These are phyloP conservation scores for Emys orbicularis DNA, from an alignment of 2,797 vertebrate genomes.

Conservation along the genomic window DNA sequence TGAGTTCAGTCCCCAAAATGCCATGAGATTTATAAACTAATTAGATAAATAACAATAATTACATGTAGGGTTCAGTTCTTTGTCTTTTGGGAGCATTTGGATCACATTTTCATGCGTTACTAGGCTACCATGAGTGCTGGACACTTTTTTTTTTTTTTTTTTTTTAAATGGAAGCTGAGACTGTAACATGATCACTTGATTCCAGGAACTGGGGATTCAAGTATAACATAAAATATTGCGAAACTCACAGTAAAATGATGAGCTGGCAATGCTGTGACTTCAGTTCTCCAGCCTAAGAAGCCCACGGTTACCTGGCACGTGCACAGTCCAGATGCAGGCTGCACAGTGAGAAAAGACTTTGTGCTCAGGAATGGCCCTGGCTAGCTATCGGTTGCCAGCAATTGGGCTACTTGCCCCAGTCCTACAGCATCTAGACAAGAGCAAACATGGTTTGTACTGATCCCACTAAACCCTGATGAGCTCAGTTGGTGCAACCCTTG, in stretches of 20 bases:
- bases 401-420: neutral
- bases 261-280: neutral
- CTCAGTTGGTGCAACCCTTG: neutral
- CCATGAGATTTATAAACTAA: neutral
- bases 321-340: neutral
- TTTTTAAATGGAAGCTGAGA: neutral
- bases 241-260: neutral
- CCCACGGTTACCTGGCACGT: neutral
- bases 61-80: neutral
- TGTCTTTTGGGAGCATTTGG: neutral
- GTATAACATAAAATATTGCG: neutral
- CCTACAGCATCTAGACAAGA: neutral
- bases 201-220: neutral
- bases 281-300: neutral
- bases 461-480: neutral
- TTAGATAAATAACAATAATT: neutral
- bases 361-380: neutral
- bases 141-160: neutral
- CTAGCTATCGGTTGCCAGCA: neutral
- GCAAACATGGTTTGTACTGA: too few species aligned
- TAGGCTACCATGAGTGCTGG: neutral
- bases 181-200: neutral
- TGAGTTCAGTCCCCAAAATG: neutral
- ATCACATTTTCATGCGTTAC: neutral
- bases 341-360: neutral